Evolutionary conservation across 2,797 vertebrate species (phyloP), one percentile per base, ranked within the genome.

Genomic region (Liasis olivaceus): DNA sequence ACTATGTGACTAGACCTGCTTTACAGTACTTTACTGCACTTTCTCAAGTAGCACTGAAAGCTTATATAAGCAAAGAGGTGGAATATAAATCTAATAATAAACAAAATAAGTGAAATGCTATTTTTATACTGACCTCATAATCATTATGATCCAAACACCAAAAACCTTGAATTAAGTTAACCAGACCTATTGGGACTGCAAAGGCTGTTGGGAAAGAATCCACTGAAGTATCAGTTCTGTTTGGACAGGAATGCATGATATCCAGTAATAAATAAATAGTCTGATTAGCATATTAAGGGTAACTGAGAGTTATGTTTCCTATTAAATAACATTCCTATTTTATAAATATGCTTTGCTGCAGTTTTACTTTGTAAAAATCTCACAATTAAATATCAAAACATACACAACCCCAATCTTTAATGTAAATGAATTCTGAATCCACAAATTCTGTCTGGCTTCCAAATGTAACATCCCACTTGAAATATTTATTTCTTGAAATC

Each of bases 81-180:
- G 47, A 81, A 81, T 42, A 47, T 81, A 81, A 81, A 81, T 81
- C 9, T 9, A 47, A 81, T 11, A 77, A 77, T 81, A 81, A 81
- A 81, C 0, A 0, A 31, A 20, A 54, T 24, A 56, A 20, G 1
- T 42, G 85, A 92, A n/a, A 17, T 94, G 63, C 17, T 3, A 86
- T 8, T 90, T 89, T 77, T 31, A 92, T 11, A 96, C 97, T 90
- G 97, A 99, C 99, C 98, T 99, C 98, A 84, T 98, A 98, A 95
- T 99, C 98, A 90, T 97, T 98, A 95, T 99, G 99, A 97, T 99
- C 99, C 93, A 99, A 97, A 88, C 99, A 98, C 99, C 99, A 99
- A 95, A 99, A 98, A 7, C 99, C 99, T 97, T 98, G 98, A 90
- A 99, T 98, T 89, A 99, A 97, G 94, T 99, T 99, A 89, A 99